Evolutionary conservation across 2,888 invertebrate species (phyloP).

Genomic region (Dascillus cervinus): DNA sequence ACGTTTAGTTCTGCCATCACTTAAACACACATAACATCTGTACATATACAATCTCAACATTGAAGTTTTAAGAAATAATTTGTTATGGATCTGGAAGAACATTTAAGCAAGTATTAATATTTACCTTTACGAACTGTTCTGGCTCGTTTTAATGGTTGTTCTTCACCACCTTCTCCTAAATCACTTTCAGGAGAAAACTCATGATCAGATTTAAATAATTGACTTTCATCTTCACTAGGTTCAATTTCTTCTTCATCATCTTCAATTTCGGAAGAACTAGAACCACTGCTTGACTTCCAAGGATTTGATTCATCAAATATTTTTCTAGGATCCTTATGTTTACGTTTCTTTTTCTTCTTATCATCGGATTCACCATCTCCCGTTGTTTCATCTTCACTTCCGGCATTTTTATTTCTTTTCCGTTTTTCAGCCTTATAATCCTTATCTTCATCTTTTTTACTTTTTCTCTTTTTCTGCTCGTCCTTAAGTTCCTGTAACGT

Average conservation of each 20-base stretch:
- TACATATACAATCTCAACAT: too few relatives aligned
- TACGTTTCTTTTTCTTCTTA: slow-evolving; percentile 36
- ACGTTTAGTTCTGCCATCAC: too few relatives aligned
- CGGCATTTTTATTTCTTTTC: slow-evolving; percentile 26
- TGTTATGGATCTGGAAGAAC: too few relatives aligned
- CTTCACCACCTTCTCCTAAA: slow-evolving; percentile 61
- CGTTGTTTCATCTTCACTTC: slow-evolving; percentile 37
- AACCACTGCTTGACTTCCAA: slow-evolving; percentile 54
- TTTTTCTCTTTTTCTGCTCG: slow-evolving; percentile 48
- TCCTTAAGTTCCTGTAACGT: slow-evolving; percentile 59
- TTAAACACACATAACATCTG: too few relatives aligned
- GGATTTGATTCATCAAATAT: slow-evolving; percentile 48
- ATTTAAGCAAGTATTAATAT: too few relatives aligned
- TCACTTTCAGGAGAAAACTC: slow-evolving; percentile 92
- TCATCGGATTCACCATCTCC: slow-evolving; percentile 42
- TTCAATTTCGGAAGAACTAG: slow-evolving; percentile 38
- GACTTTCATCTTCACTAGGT: slow-evolving; percentile 40
- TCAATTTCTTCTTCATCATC: slow-evolving; percentile 42
- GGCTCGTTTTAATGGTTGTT: slow-evolving; percentile 72
- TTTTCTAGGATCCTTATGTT: slow-evolving; percentile 25
- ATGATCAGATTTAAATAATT: slow-evolving; percentile 72
- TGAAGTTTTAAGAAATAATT: too few relatives aligned
- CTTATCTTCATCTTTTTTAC: slow-evolving; percentile 34
- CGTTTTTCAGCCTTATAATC: slow-evolving; percentile 33
- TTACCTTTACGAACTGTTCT: slow-evolving; percentile 75